Conservation (phyloP, 2,888 invertebrate genomes). For the Nomada ruficornis region DNA sequence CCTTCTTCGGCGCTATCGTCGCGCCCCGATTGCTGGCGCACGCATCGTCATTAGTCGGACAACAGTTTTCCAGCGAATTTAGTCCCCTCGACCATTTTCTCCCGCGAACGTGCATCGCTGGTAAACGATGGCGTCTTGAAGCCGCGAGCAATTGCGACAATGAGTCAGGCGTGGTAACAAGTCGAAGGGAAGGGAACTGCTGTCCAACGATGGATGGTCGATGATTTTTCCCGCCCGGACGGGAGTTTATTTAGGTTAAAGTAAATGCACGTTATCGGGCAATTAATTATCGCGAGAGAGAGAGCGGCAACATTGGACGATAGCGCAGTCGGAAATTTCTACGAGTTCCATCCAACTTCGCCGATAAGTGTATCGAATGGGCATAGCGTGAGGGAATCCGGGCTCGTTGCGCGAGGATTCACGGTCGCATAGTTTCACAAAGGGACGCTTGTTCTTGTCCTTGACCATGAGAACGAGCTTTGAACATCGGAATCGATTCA, state of each 20-base stretch:
- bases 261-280: no score
- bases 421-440: constrained; percentile 63
- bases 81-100: not conserved
- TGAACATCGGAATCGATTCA: constrained; percentile 46
- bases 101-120: not conserved
- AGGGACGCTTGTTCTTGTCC: constrained; percentile 56
- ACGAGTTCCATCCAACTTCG: not conserved
- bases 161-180: no score
- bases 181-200: no score
- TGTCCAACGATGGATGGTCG: no score
- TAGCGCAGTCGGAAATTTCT: not conserved
- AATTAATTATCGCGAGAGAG: not conserved
- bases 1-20: not conserved
- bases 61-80: not conserved
- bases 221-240: no score
- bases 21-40: not conserved
- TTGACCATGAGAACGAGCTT: constrained; percentile 68
- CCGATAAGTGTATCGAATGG: constrained; percentile 41
- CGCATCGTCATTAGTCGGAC: no score
- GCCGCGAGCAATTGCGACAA: no score
- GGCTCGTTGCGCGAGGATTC: constrained; percentile 48
- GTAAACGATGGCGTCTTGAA: no score
- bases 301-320: not conserved
- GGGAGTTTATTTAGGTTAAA: no score
- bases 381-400: constrained; percentile 66